Evolutionary conservation across 37 sponge, comb jelly and placozoan genomes (phyloP), one percentile per base, ranked within the genome.

Genomic region (Aphrocallistes beatrix): DNA sequence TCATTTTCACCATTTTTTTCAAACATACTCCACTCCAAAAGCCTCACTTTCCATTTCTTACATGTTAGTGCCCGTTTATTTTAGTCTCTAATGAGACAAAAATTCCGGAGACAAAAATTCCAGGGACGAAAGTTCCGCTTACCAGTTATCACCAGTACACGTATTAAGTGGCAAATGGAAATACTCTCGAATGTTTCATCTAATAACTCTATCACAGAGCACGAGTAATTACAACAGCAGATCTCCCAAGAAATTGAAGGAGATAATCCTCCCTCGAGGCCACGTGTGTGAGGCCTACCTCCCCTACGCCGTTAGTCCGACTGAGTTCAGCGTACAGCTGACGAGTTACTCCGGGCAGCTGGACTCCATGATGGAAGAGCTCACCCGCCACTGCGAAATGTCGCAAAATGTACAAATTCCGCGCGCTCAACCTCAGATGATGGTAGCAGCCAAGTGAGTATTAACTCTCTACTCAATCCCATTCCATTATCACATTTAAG

Each of bases 361-460:
- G 25, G 75, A 60, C 34, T 19, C 75, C 8, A 3, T 60, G 17
- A 60, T 60, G 75, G 75, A 60, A 6, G 75, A 60, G 75, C 75
- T 60, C 3, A 30, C 75, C 25, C 75, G 75, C 28, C 75, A 60
- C 75, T 60, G 75, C 75, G 75, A 60, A 30, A 21, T 6, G 28
- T 19, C 17, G 6, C n/a, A 60, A 3, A 60, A 60, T 13, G 75
- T 25, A 60, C 75, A 60, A 13, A 30, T 60, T 6, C 8, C 75
- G 6, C 75, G 75, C 34, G 75, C 21, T 13, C 8, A 3, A 13
- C 75, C 75, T 60, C 75, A 60, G 34, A 3, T 60, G 75, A 6
- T 60, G 75, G 75, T 60, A 13, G 75, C 75, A 28, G 75, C 75
- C 34, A 60, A 60, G 75, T 60, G 3, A 60, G 75, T 60, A 25